phyloP scores from a whole-genome alignment of 2,113 vertebrate species.

The Oryzias javanicus region DNA sequence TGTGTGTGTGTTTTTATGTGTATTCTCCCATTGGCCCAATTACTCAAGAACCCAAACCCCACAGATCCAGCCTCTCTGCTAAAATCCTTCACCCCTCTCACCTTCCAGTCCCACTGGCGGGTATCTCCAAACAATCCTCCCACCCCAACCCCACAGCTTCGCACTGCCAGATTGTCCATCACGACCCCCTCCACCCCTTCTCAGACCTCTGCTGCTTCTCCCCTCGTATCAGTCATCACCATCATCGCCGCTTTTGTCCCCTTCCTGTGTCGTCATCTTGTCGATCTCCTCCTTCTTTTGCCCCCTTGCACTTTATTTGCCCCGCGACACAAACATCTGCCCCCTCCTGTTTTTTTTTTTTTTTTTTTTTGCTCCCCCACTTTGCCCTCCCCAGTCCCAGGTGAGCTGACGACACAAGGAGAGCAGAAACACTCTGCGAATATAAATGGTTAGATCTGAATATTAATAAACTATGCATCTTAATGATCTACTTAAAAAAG shows the following conservation, averaged over 20 bases:
- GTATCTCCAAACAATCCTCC: constrained; percentile 35
- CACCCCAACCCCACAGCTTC: constrained; percentile 6
- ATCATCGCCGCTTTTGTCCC: constrained; percentile 30
- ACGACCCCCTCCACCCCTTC: constrained; percentile 48
- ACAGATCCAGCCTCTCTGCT: constrained; percentile 48
- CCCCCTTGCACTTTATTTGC: constrained; percentile 9
- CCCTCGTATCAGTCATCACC: constrained; percentile 19
- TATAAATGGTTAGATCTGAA: constrained; percentile 79
- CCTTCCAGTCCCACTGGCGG: constrained; percentile 62
- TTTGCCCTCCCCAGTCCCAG: constrained; percentile 73
- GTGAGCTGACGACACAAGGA: constrained; percentile 80
- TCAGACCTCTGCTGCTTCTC: constrained; percentile 49
- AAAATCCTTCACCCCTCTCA: constrained; percentile 72
- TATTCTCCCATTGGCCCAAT: constrained; percentile 79
- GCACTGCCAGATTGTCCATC: constrained; percentile 61
- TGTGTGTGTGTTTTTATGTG: constrained; percentile 54
- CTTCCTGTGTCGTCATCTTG: constrained; percentile 18
- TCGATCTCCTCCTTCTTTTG: constrained; percentile 49
- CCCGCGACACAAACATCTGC: constrained; percentile 7
- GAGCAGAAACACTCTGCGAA: constrained; percentile 69
- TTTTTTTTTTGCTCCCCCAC: constrained; percentile 21
- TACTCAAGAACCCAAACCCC: constrained; percentile 65
- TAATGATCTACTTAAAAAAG: constrained; percentile 64
- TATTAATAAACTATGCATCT: constrained; percentile 77
- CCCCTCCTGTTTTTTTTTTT: constrained; percentile 7